A percentile compares a stretch with the other conserved stretches of the same genome.
phyloP scores from a whole-genome alignment of 53 echinoderm and acorn worm species.

The Holothuria scabra region DNA sequence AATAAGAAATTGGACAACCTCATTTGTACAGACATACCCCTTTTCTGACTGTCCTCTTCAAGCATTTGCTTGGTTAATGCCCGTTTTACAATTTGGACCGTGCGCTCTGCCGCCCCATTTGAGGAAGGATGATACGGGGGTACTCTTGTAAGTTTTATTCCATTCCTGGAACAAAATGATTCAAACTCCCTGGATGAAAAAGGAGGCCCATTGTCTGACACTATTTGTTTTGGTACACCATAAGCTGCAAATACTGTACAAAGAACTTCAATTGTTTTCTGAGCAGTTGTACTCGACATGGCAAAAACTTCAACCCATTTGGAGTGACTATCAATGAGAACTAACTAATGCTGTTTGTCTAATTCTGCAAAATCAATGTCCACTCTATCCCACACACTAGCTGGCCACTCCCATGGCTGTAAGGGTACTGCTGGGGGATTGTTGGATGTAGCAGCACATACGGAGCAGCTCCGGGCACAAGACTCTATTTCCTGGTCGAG shows the following conservation, averaged over 20 bases:
- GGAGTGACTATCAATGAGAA: slow-evolving; percentile 12
- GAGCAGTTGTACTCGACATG: neutral
- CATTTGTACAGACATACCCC: neutral
- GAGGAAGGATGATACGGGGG: slow-evolving; percentile 62
- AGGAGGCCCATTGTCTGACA: slow-evolving; percentile 21
- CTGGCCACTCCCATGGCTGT: neutral
- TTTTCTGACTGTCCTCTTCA: neutral
- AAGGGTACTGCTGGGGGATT: neutral
- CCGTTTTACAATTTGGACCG: neutral
- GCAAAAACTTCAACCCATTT: neutral
- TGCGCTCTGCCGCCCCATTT: slow-evolving; percentile 39
- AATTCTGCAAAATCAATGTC: slow-evolving; percentile 24
- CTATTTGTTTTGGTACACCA: slow-evolving; percentile 11
- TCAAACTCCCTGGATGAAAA: slow-evolving; percentile 45
- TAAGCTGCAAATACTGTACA: neutral
- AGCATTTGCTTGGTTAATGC: neutral
- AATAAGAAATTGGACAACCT: slow-evolving; percentile 15
- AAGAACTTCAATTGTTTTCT: neutral
- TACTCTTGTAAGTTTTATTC: slow-evolving; percentile 48
- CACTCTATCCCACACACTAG: neutral
- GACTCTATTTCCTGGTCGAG: slow-evolving; percentile 3
- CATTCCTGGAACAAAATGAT: slow-evolving; percentile 46
- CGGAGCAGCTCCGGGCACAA: neutral
- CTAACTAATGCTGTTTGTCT: neutral
- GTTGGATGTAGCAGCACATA: neutral